Percentiles rank a stretch among this genome's conserved stretches.
These are phyloP conservation scores for Corapipo altera DNA, from an alignment of 2,113 vertebrate species.

Conservation along the genomic window DNA sequence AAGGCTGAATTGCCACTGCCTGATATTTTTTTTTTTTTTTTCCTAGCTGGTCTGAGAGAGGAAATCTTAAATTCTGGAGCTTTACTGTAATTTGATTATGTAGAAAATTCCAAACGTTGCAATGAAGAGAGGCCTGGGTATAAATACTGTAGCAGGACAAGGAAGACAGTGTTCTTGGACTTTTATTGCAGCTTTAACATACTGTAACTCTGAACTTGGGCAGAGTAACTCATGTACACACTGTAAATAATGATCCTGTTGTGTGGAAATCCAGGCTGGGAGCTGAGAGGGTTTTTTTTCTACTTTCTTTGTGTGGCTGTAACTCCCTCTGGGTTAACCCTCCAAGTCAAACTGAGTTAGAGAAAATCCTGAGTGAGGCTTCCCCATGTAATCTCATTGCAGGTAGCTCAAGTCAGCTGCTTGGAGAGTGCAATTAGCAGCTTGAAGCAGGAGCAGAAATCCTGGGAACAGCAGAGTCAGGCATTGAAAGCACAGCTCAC, in stretches of 20 bases:
- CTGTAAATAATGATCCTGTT: not conserved
- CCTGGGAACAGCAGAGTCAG: constrained; percentile 76
- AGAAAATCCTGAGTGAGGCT: not conserved
- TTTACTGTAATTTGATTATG: not conserved
- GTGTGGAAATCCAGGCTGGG: not conserved
- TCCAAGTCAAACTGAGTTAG: not conserved
- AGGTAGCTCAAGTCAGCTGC: constrained; percentile 76
- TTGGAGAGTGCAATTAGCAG: constrained; percentile 76
- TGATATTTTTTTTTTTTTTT: not conserved
- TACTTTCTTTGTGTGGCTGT: not conserved
- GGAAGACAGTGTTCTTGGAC: not conserved
- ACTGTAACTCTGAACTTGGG: not conserved
- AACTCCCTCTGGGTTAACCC: not conserved
- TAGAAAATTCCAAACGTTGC: not conserved
- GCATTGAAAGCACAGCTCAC: constrained; percentile 75
- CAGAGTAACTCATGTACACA: not conserved
- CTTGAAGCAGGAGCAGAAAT: constrained; percentile 78
- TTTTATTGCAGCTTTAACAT: not conserved
- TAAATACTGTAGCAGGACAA: not conserved
- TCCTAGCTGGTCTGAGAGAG: not conserved
- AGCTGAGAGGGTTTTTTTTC: not conserved
- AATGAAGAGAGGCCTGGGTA: not conserved
- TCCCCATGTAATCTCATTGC: not conserved
- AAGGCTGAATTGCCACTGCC: not conserved
- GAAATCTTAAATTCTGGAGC: not conserved